phyloP scores from a whole-genome alignment of 2,797 vertebrate species.

The Typhlichthys subterraneus region DNA sequence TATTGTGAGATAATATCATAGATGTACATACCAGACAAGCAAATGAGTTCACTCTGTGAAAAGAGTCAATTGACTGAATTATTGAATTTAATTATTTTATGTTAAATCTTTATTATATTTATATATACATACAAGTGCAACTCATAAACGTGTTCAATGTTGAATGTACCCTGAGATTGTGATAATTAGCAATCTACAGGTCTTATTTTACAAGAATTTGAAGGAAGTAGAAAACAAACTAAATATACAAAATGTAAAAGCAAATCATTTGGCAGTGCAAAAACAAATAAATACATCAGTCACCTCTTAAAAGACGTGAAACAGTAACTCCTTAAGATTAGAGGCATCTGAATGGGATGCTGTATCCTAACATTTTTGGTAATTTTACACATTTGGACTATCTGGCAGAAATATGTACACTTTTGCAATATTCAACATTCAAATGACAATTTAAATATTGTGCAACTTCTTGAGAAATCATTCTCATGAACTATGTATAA shows the following conservation, averaged over 20 bases:
- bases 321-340: background rate
- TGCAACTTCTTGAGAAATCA: background rate
- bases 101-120: constrained; percentile 7
- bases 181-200: too few species aligned
- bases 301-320: background rate
- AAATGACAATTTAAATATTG: background rate
- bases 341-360: too few species aligned
- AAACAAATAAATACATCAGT: background rate
- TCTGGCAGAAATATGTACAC: background rate
- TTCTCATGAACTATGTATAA: background rate
- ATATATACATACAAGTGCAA: background rate
- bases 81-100: too few species aligned
- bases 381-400: constrained; percentile 1
- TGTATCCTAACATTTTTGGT: too few species aligned
- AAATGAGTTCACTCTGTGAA: constrained; percentile 3
- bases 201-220: too few species aligned
- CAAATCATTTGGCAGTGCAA: background rate
- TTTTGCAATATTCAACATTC: background rate
- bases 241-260: background rate
- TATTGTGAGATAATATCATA: background rate
- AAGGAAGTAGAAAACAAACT: background rate
- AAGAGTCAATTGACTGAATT: constrained; percentile 2
- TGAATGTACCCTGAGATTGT: background rate
- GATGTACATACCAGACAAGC: background rate
- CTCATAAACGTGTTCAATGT: background rate